Evolutionary conservation across 2,888 invertebrate species (phyloP).

Genomic region (Zhuqinia jingwanae): DNA sequence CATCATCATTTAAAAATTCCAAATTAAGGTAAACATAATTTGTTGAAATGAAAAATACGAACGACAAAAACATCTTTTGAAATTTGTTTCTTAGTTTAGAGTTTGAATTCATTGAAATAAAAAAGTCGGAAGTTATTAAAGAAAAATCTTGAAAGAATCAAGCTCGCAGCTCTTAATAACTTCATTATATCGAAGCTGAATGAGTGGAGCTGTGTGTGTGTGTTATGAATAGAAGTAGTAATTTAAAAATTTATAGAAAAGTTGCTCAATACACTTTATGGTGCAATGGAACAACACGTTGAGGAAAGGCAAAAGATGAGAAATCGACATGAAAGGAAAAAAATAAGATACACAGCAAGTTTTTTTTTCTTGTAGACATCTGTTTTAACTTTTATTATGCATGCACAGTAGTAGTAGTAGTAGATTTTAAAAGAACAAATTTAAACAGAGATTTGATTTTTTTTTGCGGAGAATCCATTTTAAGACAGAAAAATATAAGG

Average conservation of each 20-base stretch:
- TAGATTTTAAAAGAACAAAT: neutral
- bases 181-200: neutral
- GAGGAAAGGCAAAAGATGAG: too few relatives aligned
- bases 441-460: slow-evolving; percentile 1
- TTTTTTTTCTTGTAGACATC: neutral
- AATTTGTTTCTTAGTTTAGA: neutral
- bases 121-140: neutral
- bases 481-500: neutral
- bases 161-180: neutral
- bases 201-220: neutral
- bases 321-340: too few relatives aligned
- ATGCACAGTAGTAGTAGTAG: slow-evolving; percentile 12
- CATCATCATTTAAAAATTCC: neutral
- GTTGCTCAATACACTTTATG: too few relatives aligned
- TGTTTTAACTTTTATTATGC: slow-evolving; percentile 29
- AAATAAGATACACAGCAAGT: neutral
- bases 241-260: too few relatives aligned
- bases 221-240: too few relatives aligned
- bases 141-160: neutral
- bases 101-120: too few relatives aligned
- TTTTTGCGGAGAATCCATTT: neutral
- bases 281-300: too few relatives aligned
- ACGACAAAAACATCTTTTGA: neutral
- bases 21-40: neutral
- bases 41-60: neutral